Base-by-base conservation (phyloP, 64 coral and sea anemone species). In the Actinia tenebrosa region DNA sequence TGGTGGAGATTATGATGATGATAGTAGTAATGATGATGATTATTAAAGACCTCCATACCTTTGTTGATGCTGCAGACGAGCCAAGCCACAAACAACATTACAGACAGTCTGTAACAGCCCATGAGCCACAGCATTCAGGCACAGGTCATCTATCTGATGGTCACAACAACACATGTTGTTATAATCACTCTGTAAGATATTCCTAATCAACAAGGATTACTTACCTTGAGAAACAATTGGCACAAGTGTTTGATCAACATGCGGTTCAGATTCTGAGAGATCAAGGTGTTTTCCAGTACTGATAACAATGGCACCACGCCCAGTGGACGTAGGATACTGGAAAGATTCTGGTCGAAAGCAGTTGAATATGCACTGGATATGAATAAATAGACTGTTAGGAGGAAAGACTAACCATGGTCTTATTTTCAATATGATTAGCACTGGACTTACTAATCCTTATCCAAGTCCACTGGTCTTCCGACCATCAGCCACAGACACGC, bases 391-490 rank as follows among this genome's bases (percentile, higher is more conserved):
- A 81, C 44, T 2, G 46, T 81, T 1, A 50, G 15, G 53, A 64
- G 5, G 18, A 19, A 22, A 23, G 60, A 15, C 4, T 16, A 61
- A 3, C 15, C 63, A n/a, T 23, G 22, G 19, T 9, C 3, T n/a
- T 8, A 66, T 23, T 66, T 7, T 20, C 0, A 66, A 22, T 23
- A 66, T 66, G 1, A 66, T n/a, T 66, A 23, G 7, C 1, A 66
- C 20, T 66, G 7, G 22, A 99, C 97, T 92, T 95, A 99, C 97
- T 84, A 92, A 72, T 99, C 93, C 17, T 95, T 99, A 9, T 86
- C 92, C 17, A 95, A 93, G 66, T 96, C 94, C 25, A 99, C 93
- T 16, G 80, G 97, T 18, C 93, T 86, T 64, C 89, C 90, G 68
- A 99, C 91, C 37, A 99, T 85, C 22, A 99, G 80, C 37, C 84